Conservation (phyloP, 2,888 invertebrate species). For the Philopedon plagiatum region DNA sequence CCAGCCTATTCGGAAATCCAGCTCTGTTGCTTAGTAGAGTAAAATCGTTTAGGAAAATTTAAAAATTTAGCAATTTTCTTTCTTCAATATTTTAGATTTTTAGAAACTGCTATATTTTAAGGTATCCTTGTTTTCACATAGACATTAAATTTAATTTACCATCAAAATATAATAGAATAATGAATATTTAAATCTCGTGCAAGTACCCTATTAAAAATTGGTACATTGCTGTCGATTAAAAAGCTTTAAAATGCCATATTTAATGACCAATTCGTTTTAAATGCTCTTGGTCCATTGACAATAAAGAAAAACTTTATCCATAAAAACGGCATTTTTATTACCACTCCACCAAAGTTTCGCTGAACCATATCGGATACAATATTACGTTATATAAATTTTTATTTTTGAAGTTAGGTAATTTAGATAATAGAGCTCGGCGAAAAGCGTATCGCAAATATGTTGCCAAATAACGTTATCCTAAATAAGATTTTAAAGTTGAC, state of each 20-base stretch:
- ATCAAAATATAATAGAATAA: no score
- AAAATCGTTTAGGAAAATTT: no score
- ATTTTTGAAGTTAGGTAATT: conserved; percentile 46
- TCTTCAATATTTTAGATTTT: no score
- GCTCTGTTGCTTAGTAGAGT: no score
- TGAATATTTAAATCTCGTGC: no score
- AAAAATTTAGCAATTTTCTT: no score
- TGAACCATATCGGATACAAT: conserved; percentile 40
- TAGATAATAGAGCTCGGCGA: conserved; percentile 37
- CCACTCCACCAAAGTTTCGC: conserved; percentile 32
- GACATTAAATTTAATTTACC: no score
- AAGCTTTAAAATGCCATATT: background rate
- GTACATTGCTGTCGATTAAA: background rate
- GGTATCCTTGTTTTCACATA: no score
- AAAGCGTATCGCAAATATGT: conserved; percentile 31
- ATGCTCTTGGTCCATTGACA: conserved; percentile 36
- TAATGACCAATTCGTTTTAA: conserved; percentile 24
- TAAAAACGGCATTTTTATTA: conserved; percentile 46
- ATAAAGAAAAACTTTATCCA: conserved; percentile 40
- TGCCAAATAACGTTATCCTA: background rate
- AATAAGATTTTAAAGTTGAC: conserved; percentile 3
- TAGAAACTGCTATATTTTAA: no score
- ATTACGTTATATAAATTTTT: conserved; percentile 43
- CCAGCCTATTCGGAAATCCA: no score
- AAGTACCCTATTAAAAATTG: background rate